Evolutionary conservation across 2,888 invertebrate genomes (phyloP), one percentile per base, ranked within the genome.

Genomic region (Pachymerium ferrugineum): DNA sequence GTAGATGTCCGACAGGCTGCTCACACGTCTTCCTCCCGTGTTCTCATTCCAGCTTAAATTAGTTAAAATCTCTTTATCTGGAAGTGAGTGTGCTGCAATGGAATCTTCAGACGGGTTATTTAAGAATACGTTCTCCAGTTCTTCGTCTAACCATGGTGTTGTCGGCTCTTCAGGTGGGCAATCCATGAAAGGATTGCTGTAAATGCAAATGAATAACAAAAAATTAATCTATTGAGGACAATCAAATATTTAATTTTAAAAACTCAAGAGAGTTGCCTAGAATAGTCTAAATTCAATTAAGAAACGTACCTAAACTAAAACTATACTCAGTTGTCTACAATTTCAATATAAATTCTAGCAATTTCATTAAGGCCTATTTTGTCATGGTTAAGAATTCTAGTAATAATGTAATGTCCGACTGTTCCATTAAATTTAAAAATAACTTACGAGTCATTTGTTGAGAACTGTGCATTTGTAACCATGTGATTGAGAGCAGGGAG

Each of bases 1-100:
- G 28, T 28, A 62, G 62, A 62, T 62, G n/a, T 62, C 62, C 62
- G 62, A 62, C 28, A 62, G 14, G 28, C 62, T 62, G 62, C 62
- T 62, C 62, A 62, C 62, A 5, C 62, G 62, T 62, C 62, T 62
- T 62, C 62, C 28, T 22, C 62, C 28, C n/a, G n/a, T n/a, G n/a
- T n/a, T n/a, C n/a, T n/a, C n/a, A 28, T 22, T 12, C 62, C 62
- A 62, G 10, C 28, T 28, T 0, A 22, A 12, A n/a, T 62, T n/a
- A n/a, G n/a, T n/a, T n/a, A n/a, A n/a, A n/a, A n/a, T n/a, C n/a
- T 62, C 62, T 10, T 28, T 28, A 28, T 62, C 62, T 28, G 62
- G 62, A n/a, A 62, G n/a, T 28, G 62, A 62, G 3, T 25, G 62
- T 28, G 62, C 62, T 22, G 28, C n/a, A n/a, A 62, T n/a, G 6